A percentile compares a stretch with the other conserved stretches of the same genome.
phyloP scores from a whole-genome alignment of 2,888 invertebrate species.

The Pemphredon lugubris region DNA sequence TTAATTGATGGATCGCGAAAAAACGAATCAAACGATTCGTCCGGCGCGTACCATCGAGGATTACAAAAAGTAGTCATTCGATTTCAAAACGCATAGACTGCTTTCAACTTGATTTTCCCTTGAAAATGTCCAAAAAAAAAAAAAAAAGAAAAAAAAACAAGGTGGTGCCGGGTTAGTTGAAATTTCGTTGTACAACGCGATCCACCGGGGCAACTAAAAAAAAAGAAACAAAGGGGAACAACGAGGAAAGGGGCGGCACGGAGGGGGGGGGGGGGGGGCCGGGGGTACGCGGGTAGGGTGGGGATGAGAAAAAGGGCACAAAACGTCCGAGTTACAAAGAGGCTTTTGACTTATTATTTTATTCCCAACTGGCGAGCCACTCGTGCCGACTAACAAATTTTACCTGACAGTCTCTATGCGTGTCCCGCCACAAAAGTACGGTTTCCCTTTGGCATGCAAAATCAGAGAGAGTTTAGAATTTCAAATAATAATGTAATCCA shows the following conservation, averaged over 20 bases:
- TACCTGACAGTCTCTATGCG: background rate
- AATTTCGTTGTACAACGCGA: too few relatives aligned
- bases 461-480: background rate
- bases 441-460: background rate
- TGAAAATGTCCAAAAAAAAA: background rate
- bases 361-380: background rate
- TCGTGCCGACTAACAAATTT: background rate
- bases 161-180: too few relatives aligned
- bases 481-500: background rate
- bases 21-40: slow-evolving; percentile 2
- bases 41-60: slow-evolving; percentile 9
- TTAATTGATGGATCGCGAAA: slow-evolving; percentile 34
- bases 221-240: background rate
- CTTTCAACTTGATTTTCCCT: background rate
- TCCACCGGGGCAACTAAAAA: too few relatives aligned
- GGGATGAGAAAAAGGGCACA: too few relatives aligned
- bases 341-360: slow-evolving; percentile 21
- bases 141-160: too few relatives aligned
- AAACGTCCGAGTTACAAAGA: background rate
- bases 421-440: background rate
- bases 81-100: background rate
- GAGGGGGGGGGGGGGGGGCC: too few relatives aligned
- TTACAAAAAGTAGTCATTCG: slow-evolving; percentile 15
- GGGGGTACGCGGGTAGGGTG: too few relatives aligned
- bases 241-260: background rate